Evolutionary conservation across 2,797 vertebrate genomes (phyloP), one percentile per base, ranked within the genome.

Genomic region (Eurystomus glaucurus): DNA sequence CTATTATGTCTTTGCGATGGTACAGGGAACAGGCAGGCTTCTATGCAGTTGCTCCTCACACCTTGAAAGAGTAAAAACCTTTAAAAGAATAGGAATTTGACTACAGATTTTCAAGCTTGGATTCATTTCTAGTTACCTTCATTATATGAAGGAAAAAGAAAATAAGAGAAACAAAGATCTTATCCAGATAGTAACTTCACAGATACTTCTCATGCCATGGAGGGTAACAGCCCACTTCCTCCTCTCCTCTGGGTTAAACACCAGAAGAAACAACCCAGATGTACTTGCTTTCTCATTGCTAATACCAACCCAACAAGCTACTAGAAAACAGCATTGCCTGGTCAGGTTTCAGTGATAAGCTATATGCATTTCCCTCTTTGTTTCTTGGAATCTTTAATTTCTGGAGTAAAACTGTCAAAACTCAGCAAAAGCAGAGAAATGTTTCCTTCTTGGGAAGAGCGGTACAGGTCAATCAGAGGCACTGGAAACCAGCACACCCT

Each of bases 231-330:
- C n/a, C 6, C 39, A 29, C 18, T 13, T 66, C 14, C 20, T 51
- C 28, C 14, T 76, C 20, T 37, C 70, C 29, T 81, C 29, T 7
- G 18, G 48, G 16, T 8, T 39, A 21, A 85, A 51, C 3, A 88
- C 10, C 25, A 51, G 29, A 81, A 62, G 14, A 46, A 85, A 68
- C 5, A 85, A 39, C 12, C 7, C n/a, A 37, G 66, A 25, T 10
- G 9, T 43, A 26, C 3, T 25, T 46, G 6, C 11, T 16, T 41
- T 60, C 57, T 70, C 61, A 62, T 20, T 18, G 17, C 46, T 25
- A 57, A 57, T 3, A 61, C 9, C 0, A 0, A 46, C 31, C 8
- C 58, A 45, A 41, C 5, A 37, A 39, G 29, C 35, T 31, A 55
- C 22, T 29, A 66, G 31, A 28, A 82, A 71, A 18, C 23, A 85